Conservation (phyloP, 2,113 vertebrate genomes). For the Trematocara marginatum region DNA sequence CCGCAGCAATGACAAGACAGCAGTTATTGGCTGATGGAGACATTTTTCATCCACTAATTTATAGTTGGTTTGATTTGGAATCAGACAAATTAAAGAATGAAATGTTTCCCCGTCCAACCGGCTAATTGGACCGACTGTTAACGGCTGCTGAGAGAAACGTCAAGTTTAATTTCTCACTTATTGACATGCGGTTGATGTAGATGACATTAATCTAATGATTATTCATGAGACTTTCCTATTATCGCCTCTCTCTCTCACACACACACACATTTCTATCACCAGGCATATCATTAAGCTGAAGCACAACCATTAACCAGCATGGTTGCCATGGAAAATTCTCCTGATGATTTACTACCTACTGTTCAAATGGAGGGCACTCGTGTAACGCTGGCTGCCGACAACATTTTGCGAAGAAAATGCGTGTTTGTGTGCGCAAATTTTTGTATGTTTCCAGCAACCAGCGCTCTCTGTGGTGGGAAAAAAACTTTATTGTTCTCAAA, state of each 20-base stretch:
- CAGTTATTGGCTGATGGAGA: background rate
- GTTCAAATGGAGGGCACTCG: constrained; percentile 23
- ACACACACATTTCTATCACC: background rate
- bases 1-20: background rate
- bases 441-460: background rate
- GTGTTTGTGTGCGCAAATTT: background rate
- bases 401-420: background rate
- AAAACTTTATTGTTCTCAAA: background rate
- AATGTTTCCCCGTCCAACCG: constrained; percentile 14
- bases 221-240: constrained; percentile 12
- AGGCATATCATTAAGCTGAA: constrained; percentile 41
- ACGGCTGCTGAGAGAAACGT: constrained; percentile 30
- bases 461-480: background rate
- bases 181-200: constrained; percentile 25
- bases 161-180: constrained; percentile 45
- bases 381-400: background rate
- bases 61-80: constrained; percentile 25
- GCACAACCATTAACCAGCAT: constrained; percentile 50
- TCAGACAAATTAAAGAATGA: constrained; percentile 26
- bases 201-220: constrained; percentile 41
- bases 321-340: constrained; percentile 58
- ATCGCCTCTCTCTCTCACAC: background rate
- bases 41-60: background rate
- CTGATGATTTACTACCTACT: constrained; percentile 46
- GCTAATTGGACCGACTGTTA: constrained; percentile 21